Base-by-base conservation (phyloP, 2,888 invertebrate genomes). In the Hydroisotoma schaefferi region DNA sequence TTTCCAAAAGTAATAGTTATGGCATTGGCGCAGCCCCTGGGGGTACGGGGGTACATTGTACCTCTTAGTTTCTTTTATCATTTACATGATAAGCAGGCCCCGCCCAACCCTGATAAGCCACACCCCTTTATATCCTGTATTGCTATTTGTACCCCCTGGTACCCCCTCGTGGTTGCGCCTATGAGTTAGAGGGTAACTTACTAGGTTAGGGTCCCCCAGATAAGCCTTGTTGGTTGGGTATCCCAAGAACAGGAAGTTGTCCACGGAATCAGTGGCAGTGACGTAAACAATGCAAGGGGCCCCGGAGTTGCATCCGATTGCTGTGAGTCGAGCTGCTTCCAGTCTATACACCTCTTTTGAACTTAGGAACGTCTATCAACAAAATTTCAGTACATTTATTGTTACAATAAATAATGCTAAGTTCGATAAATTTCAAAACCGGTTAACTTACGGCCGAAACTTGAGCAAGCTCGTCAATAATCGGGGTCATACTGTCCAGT, bases 241-340 rank as follows among this genome's bases (percentile, higher is more conserved):
- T 27, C 70, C 59, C 1, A 87, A 86, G 72, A 87, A 86, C 2
- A 86, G 77, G 71, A 83, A 87, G 75, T 88, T 89, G 57, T 81
- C 78, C 0, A 88, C 85, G 12, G 69, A 57, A 48, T 69, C 68
- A 20, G 57, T 44, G 28, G 65, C 51, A 18, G 59, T 61, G 3
- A 59, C 2, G 48, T 67, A 61, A 15, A 67, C 59, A 8, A 67
- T 28, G 43, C 65, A 65, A 1, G 64, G 61, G 29, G 48, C 47
- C 20, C 40, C 49, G 8, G 46, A 33, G 2, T 46, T n/a, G 40
- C 63, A 63, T 2, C 40, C 56, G n/a, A 60, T 26, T 2, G 20
- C n/a, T 37, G 47, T 38, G 12, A 68, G 25, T 0, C 4, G 18
- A 2, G 51, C 18, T 1, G 44, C 29, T 8, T 25, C 3, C 22